Base-by-base conservation (phyloP, 1,140 invertebrate species). In the Drosophila melanica region DNA sequence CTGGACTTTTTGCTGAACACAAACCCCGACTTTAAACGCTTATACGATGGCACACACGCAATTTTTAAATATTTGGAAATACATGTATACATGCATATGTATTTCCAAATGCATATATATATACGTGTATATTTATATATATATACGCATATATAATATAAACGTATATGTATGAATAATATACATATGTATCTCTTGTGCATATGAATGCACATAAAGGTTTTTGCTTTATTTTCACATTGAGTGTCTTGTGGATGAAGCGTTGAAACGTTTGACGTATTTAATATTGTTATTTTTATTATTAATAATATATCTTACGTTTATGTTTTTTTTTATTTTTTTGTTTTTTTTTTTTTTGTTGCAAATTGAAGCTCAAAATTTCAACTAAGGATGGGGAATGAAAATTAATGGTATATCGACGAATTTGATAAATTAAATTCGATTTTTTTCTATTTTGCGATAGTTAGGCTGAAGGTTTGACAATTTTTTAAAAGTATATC, bases 361-460 rank as follows among this genome's bases (percentile, higher is more conserved):
- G 50, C 64, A 73, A 68, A 59, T 73, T 67, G 69, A 72, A 67
- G 69, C 69, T 72, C 69, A 51, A 70, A 65, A 41, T 57, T 70
- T 71, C 16, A 57, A 57, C 51, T 65, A 63, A 35, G 12, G 68
- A 71, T 65, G 68, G 51, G 35, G n/a, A 4, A 51, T 35, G 9
- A 16, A 48, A 57, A 65, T 57, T 30, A 53, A 53, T 66, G 47
- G 62, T 58, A 54, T 62, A 66, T 72, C 63, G 54, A 58, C 45
- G 14, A 59, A 66, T 20, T 10, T 72, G 39, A 66, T 65, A 58
- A 57, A 57, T 57, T 57, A 35, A 23, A 65, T 44, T 72, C 39
- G 63, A 67, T 72, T 39, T 39, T 18, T 18, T 72, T 39, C 37
- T 33, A n/a, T 62, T 55, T 51, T 51, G 39, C 68, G 67, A 70